Evolutionary conservation across 2,888 invertebrate genomes (phyloP).

Genomic region (Leptopterna dolabrata): DNA sequence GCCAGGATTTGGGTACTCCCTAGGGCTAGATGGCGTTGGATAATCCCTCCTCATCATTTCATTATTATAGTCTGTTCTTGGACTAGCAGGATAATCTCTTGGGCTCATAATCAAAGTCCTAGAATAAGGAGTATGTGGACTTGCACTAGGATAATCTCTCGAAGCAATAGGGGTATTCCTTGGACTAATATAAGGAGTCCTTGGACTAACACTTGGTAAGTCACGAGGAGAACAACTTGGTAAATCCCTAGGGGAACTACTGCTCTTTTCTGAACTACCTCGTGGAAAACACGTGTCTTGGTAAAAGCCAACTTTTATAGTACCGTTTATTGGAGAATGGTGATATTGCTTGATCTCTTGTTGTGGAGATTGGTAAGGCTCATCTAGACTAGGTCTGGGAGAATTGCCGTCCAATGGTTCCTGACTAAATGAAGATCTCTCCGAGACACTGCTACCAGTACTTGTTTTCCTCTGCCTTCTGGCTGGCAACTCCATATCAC

Average conservation of each 20-base stretch:
- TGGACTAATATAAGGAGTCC: constrained; percentile 57
- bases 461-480: constrained; percentile 77
- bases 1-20: constrained; percentile 46
- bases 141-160: constrained; percentile 70
- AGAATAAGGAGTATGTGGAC: constrained; percentile 76
- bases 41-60: constrained; percentile 70
- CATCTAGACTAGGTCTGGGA: constrained; percentile 64
- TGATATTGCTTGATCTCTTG: constrained; percentile 65
- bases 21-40: constrained; percentile 55
- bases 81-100: constrained; percentile 56
- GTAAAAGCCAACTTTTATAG: constrained; percentile 88
- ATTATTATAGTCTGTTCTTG: constrained; percentile 56
- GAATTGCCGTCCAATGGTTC: constrained; percentile 65
- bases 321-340: constrained; percentile 76
- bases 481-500: constrained; percentile 63
- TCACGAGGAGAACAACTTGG: constrained; percentile 60
- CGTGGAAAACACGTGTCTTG: constrained; percentile 75
- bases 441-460: constrained; percentile 83
- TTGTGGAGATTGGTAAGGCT: constrained; percentile 78
- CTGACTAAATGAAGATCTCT: constrained; percentile 82
- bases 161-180: constrained; percentile 52
- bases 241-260: constrained; percentile 61
- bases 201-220: constrained; percentile 60
- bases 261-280: constrained; percentile 80
- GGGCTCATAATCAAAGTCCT: constrained; percentile 58